Conservation (phyloP, 2,888 invertebrate species). For the Icerya purchasi region DNA sequence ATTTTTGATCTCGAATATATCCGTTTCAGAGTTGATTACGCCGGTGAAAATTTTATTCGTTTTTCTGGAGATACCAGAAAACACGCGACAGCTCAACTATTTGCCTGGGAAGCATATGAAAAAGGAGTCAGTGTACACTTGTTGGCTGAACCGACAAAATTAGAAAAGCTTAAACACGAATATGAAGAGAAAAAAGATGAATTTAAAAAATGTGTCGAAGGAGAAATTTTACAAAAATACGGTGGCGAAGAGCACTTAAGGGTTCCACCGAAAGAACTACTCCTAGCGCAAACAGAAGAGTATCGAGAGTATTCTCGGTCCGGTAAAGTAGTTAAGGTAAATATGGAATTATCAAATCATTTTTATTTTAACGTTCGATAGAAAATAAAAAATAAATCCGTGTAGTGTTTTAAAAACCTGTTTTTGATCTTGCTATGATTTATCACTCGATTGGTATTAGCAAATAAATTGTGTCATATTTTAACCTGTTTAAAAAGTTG, state of each 20-base stretch:
- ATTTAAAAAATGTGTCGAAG: slow-evolving; percentile 57
- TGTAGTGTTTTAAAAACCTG: too few species aligned
- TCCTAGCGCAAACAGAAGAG: slow-evolving; percentile 84
- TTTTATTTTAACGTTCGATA: too few species aligned
- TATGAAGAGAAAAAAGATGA: slow-evolving; percentile 75
- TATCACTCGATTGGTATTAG: too few species aligned
- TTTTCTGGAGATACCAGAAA: slow-evolving; percentile 81
- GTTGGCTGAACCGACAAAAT: slow-evolving; percentile 91
- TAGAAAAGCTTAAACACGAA: slow-evolving; percentile 74
- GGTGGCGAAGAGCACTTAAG: slow-evolving; percentile 85
- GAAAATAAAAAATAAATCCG: too few species aligned
- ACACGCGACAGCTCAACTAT: slow-evolving; percentile 78
- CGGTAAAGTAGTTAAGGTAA: slow-evolving; percentile 46
- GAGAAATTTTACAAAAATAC: slow-evolving; percentile 68
- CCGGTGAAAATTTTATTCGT: slow-evolving; percentile 90
- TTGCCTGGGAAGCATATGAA: slow-evolving; percentile 93
- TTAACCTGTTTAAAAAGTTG: too few species aligned
- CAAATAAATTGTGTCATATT: too few species aligned
- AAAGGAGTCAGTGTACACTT: slow-evolving; percentile 85
- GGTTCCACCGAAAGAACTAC: slow-evolving; percentile 66
- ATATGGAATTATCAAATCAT: too few species aligned
- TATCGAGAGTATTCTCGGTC: slow-evolving; percentile 88
- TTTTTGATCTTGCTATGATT: too few species aligned
- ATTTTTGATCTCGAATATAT: too few species aligned
- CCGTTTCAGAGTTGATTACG: slow-evolving; percentile 42